Conservation (phyloP, 2,888 invertebrate species). For the Tinea semifulvella region DNA sequence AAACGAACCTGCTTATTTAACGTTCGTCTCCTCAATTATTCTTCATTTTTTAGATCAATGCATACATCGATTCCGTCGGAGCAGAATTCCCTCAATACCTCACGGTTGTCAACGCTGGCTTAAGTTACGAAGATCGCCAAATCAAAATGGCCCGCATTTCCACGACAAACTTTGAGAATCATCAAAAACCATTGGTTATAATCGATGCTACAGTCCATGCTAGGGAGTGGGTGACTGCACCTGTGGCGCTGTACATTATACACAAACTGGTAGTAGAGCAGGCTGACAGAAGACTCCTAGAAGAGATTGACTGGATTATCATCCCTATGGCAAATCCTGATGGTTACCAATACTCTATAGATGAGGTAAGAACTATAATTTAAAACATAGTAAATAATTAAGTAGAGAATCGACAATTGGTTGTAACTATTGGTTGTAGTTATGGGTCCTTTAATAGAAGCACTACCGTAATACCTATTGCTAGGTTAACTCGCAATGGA, state of each 20-base stretch:
- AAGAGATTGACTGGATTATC: constrained; percentile 72
- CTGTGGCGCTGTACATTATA: constrained; percentile 73
- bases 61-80: constrained; percentile 47
- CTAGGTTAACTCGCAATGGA: no score
- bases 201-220: constrained; percentile 72
- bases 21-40: no score
- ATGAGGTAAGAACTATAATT: constrained; percentile 39
- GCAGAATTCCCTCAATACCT: constrained; percentile 51
- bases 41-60: constrained; percentile 51
- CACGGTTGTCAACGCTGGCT: constrained; percentile 63
- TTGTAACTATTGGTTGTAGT: no score
- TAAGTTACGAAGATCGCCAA: constrained; percentile 67
- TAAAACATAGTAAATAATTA: no score
- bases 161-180: constrained; percentile 45
- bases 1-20: no score
- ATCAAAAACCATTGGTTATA: constrained; percentile 64
- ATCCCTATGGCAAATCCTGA: constrained; percentile 77
- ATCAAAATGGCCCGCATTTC: constrained; percentile 70
- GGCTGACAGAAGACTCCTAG: constrained; percentile 51
- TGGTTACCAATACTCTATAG: constrained; percentile 74
- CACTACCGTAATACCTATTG: no score
- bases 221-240: constrained; percentile 78
- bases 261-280: constrained; percentile 69
- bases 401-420: no score
- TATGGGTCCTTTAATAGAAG: no score